Base-by-base conservation (phyloP, 37 sponge, comb jelly and placozoan species). In the Oopsacas minuta region DNA sequence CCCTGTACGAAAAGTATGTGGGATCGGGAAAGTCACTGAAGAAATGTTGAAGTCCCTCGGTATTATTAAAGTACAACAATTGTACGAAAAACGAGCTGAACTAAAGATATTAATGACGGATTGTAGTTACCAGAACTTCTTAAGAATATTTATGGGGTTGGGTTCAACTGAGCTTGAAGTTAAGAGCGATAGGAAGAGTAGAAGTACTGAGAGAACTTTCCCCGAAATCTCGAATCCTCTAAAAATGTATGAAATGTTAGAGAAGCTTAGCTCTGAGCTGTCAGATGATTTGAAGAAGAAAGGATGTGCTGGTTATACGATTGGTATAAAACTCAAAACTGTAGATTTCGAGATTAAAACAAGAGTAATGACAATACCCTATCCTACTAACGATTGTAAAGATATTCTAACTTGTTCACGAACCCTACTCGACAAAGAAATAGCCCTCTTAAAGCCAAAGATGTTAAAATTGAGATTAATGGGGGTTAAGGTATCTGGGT, bases 1-100 rank as follows among this genome's bases (percentile, higher is more conserved):
- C 0, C 91, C 96, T 1, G 93, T 94, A 36, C 89, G 94, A 87
- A 97, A 97, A 88, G 95, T 94, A 34, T 0, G 53, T 52, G 99
- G 99, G 0, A 92, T 97, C 8, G 99, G 99, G 34, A 91, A 94
- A 85, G 99, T 97, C 38, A 90, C 94, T 37, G 95, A 94, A 85
- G 87, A 87, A 37, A 86, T 93, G 87, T 84, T 97, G 86, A 88
- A 91, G 81, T 89, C 91, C 10, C 89, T 97, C 39, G 90, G 86
- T 0, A 52, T 97, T 0, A 83, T 81, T 1, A 90, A 87, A 8
- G 91, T 94, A 37, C 23, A 52, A 23, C 89, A 97, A 35, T 86
- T 97, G 23, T 91, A 91, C 37, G 86, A 94, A 28, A 51, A 91
- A 82, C 90, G 99, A 38, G 99, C 84, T 25, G 23, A 85, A 23